Evolutionary conservation across 2,797 vertebrate genomes (phyloP).

Genomic region (Myripristis murdjan): DNA sequence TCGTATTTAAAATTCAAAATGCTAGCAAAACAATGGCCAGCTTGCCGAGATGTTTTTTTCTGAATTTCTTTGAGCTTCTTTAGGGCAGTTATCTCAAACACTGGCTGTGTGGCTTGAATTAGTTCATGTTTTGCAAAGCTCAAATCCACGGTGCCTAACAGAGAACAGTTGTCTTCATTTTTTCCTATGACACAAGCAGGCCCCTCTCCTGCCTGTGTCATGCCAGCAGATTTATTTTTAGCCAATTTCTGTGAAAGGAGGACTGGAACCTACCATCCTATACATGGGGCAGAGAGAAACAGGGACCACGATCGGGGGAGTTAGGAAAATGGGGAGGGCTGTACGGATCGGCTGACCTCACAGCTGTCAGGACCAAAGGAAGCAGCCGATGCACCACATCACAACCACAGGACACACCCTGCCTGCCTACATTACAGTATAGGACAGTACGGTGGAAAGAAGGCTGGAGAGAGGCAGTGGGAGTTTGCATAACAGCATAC

Average conservation of each 20-base stretch:
- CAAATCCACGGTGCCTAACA: slow-evolving; percentile 10
- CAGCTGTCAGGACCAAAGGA: slow-evolving; percentile 54
- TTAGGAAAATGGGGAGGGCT: slow-evolving; percentile 24
- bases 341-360: slow-evolving; percentile 40
- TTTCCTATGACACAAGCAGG: slow-evolving; percentile 30
- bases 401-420: slow-evolving; percentile 67
- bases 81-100: too few relatives aligned
- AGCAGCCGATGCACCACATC: slow-evolving; percentile 40
- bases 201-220: slow-evolving; percentile 72
- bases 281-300: slow-evolving; percentile 79
- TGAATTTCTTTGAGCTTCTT: background rate
- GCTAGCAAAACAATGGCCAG: background rate
- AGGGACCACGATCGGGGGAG: background rate
- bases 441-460: slow-evolving; percentile 57
- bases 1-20: background rate
- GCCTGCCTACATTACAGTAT: slow-evolving; percentile 47
- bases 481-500: slow-evolving; percentile 59
- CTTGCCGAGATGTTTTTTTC: background rate
- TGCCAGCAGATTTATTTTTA: slow-evolving; percentile 77
- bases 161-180: slow-evolving; percentile 5
- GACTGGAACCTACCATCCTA: slow-evolving; percentile 92
- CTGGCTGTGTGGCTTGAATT: too few relatives aligned
- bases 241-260: slow-evolving; percentile 70
- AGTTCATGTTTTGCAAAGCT: background rate
- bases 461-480: slow-evolving; percentile 56